These are phyloP conservation scores for Drosophila rufa DNA, from an alignment of 1,140 invertebrate species.

Conservation along the genomic window DNA sequence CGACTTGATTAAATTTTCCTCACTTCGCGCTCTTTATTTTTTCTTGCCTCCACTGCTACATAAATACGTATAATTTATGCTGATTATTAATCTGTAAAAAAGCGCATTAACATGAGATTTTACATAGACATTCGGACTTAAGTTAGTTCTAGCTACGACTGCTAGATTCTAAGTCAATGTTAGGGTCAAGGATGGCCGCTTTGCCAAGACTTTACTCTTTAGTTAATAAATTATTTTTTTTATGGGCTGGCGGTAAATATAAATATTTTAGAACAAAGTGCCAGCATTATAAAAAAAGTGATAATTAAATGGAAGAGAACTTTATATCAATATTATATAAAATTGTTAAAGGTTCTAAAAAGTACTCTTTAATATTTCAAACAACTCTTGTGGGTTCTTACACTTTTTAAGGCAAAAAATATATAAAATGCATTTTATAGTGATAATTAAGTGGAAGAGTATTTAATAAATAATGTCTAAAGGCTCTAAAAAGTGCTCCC, in stretches of 20 bases:
- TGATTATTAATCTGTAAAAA: constrained; percentile 43
- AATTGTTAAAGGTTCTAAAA: too few relatives aligned
- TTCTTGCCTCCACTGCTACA: constrained; percentile 3
- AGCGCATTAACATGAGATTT: constrained; percentile 35
- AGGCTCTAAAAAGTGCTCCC: too few relatives aligned
- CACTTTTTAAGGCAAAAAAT: too few relatives aligned
- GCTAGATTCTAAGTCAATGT: constrained; percentile 27
- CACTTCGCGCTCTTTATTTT: background rate
- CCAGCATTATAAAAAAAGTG: too few relatives aligned
- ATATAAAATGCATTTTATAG: too few relatives aligned
- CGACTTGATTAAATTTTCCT: constrained; percentile 47
- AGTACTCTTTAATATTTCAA: too few relatives aligned
- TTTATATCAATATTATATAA: too few relatives aligned
- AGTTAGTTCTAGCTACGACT: constrained; percentile 5
- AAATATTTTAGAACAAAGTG: too few relatives aligned
- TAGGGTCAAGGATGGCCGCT: constrained; percentile 30
- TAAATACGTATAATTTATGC: constrained; percentile 47
- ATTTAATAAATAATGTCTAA: too few relatives aligned
- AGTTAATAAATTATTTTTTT: background rate
- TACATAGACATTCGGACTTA: constrained; percentile 31
- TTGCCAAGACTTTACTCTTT: background rate
- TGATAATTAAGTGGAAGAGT: too few relatives aligned
- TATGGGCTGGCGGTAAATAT: background rate
- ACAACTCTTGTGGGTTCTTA: too few relatives aligned
- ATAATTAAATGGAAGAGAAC: too few relatives aligned